phyloP scores from a whole-genome alignment of 2,888 invertebrate species.

The Druceiella hillmani region DNA sequence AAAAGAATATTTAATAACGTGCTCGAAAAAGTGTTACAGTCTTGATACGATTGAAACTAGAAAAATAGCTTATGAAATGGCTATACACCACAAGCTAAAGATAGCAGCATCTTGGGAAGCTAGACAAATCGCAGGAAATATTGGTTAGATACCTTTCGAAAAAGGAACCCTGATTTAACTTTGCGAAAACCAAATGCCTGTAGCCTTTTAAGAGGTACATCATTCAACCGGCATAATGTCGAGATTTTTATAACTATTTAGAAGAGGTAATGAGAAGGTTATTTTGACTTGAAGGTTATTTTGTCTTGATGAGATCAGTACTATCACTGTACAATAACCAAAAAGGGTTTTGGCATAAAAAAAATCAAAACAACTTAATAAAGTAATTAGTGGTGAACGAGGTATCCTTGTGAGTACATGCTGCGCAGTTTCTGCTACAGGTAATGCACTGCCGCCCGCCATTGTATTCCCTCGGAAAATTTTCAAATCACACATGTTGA shows the following conservation, averaged over 20 bases:
- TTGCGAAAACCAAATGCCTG: conserved; percentile 24
- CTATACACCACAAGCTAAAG: too few relatives aligned
- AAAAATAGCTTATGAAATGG: conserved; percentile 23
- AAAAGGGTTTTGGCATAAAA: too few relatives aligned
- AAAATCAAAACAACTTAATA: conserved; percentile 20
- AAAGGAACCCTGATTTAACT: conserved; percentile 19
- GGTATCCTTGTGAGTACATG: conserved; percentile 29
- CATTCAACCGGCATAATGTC: conserved; percentile 22
- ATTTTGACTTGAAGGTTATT: too few relatives aligned
- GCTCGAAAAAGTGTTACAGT: conserved; percentile 20
- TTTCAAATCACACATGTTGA: conserved; percentile 28
- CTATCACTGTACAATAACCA: too few relatives aligned
- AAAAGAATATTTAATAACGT: conserved; percentile 12
- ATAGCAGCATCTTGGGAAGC: too few relatives aligned
- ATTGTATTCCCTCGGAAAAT: conserved; percentile 30
- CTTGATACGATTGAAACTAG: conserved; percentile 14
- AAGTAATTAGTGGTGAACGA: conserved; percentile 30
- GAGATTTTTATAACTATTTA: too few relatives aligned
- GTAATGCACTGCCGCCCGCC: conserved; percentile 27
- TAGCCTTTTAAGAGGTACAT: conserved; percentile 20
- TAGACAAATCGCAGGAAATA: conserved; percentile 13
- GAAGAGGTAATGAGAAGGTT: too few relatives aligned
- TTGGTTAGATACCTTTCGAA: conserved; percentile 11
- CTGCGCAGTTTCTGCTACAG: conserved; percentile 28
- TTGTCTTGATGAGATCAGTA: too few relatives aligned